phyloP scores from a whole-genome alignment of 2,797 vertebrate genomes.

The Taeniopygia guttata region DNA sequence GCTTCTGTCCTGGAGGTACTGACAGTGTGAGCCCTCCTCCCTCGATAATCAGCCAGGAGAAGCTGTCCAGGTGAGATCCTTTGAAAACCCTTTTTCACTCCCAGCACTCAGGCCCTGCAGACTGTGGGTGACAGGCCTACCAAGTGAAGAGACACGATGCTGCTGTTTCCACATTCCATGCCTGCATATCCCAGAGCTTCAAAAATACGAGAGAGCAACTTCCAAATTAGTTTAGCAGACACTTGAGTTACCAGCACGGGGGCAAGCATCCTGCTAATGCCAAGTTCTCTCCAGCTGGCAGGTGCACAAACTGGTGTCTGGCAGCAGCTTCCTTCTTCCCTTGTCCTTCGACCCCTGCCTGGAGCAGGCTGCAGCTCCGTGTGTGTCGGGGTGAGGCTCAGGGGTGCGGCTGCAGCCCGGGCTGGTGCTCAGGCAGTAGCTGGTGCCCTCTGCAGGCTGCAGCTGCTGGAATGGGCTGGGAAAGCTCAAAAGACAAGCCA shows the following conservation, averaged over 20 bases:
- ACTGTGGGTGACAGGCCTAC: neutral
- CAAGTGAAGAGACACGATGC: neutral
- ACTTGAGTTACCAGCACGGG: neutral
- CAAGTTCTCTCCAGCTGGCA: neutral
- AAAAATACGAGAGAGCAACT: neutral
- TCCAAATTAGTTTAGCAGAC: neutral
- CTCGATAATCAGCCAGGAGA: constrained; percentile 90
- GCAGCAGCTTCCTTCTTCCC: neutral
- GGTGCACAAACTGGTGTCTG: neutral
- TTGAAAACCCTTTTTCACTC: neutral
- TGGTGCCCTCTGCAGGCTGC: constrained; percentile 60
- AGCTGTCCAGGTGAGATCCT: constrained; percentile 87
- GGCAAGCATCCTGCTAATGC: neutral
- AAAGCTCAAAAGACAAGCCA: neutral
- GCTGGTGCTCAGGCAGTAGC: neutral
- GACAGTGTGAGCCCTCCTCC: constrained; percentile 94
- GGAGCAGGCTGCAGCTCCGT: neutral
- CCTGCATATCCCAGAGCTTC: neutral
- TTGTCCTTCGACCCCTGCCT: neutral
- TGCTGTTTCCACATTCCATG: neutral
- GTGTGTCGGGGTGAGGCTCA: neutral
- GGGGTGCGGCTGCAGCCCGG: neutral
- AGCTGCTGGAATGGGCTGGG: neutral
- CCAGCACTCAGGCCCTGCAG: neutral
- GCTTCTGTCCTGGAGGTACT: constrained; percentile 93